Evolutionary conservation across 2,113 vertebrate genomes (phyloP).

Genomic region (Hippotragus niger): DNA sequence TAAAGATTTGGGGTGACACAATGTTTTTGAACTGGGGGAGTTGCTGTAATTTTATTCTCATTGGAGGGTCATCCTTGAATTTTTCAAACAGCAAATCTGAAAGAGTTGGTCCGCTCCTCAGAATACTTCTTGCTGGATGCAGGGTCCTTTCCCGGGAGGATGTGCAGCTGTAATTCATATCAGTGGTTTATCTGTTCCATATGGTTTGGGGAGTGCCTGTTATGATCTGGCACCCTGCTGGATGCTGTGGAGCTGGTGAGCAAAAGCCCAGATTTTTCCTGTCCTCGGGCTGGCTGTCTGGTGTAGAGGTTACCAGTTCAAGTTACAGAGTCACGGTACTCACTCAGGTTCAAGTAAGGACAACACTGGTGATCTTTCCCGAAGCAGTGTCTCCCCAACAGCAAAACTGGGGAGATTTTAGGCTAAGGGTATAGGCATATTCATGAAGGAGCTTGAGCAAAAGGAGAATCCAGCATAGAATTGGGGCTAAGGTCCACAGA

Average conservation of each 20-base stretch:
- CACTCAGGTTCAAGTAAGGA: not conserved
- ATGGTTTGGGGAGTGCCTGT: not conserved
- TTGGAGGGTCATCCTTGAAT: not conserved
- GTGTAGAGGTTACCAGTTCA: not conserved
- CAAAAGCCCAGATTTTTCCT: not conserved
- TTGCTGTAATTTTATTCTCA: not conserved
- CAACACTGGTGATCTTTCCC: not conserved
- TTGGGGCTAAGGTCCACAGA: not conserved
- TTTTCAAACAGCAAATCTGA: constrained; percentile 9
- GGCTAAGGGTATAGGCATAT: not conserved
- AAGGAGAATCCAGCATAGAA: not conserved
- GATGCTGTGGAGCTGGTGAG: not conserved
- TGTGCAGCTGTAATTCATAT: not conserved
- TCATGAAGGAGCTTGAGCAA: not conserved
- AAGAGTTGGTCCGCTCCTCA: not conserved
- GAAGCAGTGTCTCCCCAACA: not conserved
- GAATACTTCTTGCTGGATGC: not conserved
- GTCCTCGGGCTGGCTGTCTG: not conserved
- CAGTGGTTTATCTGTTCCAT: not conserved
- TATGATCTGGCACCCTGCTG: not conserved
- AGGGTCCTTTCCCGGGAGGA: not conserved
- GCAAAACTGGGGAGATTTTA: not conserved
- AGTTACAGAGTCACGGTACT: not conserved
- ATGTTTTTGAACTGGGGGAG: not conserved
- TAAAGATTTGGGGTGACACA: not conserved